Conservation (phyloP, 2,113 vertebrate genomes). For the Casuarius casuarius region DNA sequence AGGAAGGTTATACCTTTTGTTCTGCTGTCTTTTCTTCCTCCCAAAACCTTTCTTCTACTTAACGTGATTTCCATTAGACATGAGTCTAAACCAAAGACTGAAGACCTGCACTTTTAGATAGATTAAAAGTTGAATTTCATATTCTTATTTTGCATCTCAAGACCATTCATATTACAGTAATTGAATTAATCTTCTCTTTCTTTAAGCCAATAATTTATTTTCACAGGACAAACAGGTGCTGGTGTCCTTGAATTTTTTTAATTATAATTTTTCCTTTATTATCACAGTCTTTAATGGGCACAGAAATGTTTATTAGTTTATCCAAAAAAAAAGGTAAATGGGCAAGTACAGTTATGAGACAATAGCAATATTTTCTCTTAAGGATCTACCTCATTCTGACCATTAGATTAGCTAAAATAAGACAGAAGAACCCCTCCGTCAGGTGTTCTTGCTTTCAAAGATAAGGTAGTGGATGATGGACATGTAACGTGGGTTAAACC, state of each 20-base stretch:
- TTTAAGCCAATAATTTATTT: slow-evolving; percentile 35
- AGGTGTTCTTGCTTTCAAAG: background rate
- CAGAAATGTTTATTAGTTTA: background rate
- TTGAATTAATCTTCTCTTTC: background rate
- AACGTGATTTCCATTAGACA: slow-evolving; percentile 10
- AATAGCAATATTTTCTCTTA: background rate
- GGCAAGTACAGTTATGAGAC: background rate
- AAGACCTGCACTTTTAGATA: background rate
- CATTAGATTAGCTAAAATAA: background rate
- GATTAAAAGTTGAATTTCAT: slow-evolving; percentile 22
- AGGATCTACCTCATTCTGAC: background rate
- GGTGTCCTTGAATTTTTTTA: background rate
- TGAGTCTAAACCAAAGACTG: slow-evolving; percentile 18
- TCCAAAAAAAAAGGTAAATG: background rate
- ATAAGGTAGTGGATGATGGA: too few relatives aligned
- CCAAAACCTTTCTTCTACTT: background rate
- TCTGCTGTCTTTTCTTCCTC: background rate
- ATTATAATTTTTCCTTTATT: background rate
- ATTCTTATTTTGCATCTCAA: slow-evolving; percentile 23
- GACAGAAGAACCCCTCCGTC: fast-evolving
- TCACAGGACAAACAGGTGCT: background rate
- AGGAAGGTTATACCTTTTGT: background rate
- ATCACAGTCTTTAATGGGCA: background rate
- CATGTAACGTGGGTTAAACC: background rate
- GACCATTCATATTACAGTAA: background rate